phyloP scores from a whole-genome alignment of 2,888 invertebrate genomes.

The Isoperla grammatica region DNA sequence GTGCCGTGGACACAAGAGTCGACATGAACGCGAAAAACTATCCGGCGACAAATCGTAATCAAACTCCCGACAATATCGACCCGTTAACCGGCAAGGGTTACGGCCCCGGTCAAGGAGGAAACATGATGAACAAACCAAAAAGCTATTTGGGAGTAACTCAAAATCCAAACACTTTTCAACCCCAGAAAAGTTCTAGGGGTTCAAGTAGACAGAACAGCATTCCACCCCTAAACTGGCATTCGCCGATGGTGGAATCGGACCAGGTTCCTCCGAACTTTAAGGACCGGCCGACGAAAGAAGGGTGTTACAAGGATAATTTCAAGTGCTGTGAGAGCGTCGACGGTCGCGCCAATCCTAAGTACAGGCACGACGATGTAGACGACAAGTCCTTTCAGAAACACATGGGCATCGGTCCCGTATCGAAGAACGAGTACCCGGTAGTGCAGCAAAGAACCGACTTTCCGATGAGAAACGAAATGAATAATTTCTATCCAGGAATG shows the following conservation, averaged over 20 bases:
- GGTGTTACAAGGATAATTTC: constrained; percentile 9
- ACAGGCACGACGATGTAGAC: constrained; percentile 32
- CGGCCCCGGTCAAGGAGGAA: too few species aligned
- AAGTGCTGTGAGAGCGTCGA: not conserved
- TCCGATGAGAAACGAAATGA: not conserved
- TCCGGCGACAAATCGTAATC: not conserved
- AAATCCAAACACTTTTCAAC: too few species aligned
- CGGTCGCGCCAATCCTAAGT: too few species aligned
- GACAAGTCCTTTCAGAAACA: constrained; percentile 40
- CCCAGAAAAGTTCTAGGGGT: not conserved
- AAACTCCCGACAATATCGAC: too few species aligned
- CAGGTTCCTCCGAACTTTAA: not conserved
- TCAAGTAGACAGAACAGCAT: not conserved
- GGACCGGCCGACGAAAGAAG: not conserved
- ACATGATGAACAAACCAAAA: too few species aligned
- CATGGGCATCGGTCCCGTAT: constrained; percentile 32
- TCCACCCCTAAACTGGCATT: constrained; percentile 17
- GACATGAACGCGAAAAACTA: not conserved
- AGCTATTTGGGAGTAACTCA: too few species aligned
- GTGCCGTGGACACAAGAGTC: too few species aligned
- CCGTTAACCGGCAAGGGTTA: too few species aligned
- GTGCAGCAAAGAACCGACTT: not conserved
- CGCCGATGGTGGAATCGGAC: constrained; percentile 9
- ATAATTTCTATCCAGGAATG: not conserved
- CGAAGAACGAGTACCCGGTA: constrained; percentile 18